Evolutionary conservation across 1,140 invertebrate species (phyloP), one percentile per base, ranked within the genome.

Genomic region (Steinernema khuongi): DNA sequence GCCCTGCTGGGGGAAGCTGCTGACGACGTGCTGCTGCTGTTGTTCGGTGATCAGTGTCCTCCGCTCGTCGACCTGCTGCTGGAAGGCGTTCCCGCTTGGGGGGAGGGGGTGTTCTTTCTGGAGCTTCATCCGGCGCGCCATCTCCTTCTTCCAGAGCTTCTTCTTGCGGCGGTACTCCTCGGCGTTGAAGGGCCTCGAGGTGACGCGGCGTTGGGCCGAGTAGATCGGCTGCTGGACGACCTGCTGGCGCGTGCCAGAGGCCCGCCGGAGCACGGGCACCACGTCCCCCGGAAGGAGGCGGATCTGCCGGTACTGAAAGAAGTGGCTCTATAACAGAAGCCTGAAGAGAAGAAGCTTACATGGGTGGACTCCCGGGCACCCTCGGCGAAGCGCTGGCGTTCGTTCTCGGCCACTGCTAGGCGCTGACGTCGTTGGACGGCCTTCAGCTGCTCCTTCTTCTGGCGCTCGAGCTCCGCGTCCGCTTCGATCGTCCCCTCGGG

Each of bases 401-500:
- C 50, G 50, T 11, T 60, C 26, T 60, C 50, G 7, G 50, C 50
- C 7, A 17, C 11, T 14, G 22, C 11, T 7, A 60, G 50, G 14
- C 50, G 50, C 19, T 60, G 50, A 7, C 26, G 50, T 26, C 50
- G 11, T 26, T 60, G 50, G 50, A 14, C 14, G 7, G 11, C 4
- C 50, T 60, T 60, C 22, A 60, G 14, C 19, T 60, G 50, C 7
- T 60, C 50, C 50, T 60, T 60, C 22, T 60, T 60, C 19, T 60
- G 50, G 7, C 50, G 7, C 19, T 60, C 50, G 50, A 60, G 50
- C 11, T 60, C 50, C 4, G 50, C 50, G 19, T 60, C 50, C 4
- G 50, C 50, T 22, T 60, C 50, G 50, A 60, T 60, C 22, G 50
- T 60, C 50, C 50, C 50, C 26, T 60, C 50, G 50, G 22, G 50